These are phyloP conservation scores for Craniophora ligustri DNA, from an alignment of 2,888 invertebrate genomes.

Conservation along the genomic window DNA sequence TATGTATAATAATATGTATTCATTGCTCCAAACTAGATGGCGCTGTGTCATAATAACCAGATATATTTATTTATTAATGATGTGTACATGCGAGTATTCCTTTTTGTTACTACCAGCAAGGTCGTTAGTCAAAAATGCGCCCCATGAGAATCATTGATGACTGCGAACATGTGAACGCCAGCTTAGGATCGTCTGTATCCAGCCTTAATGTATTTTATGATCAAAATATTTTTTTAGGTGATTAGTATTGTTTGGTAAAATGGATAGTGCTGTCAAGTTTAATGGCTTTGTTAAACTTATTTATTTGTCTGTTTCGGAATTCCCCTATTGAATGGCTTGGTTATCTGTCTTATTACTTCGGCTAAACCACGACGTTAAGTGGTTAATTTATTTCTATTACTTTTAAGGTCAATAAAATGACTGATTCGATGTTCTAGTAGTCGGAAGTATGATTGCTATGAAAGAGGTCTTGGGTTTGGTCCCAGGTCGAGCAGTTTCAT, in stretches of 20 bases:
- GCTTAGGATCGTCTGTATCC: not conserved
- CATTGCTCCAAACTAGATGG: too few species aligned
- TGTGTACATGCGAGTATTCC: not conserved
- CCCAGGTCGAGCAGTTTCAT: too few species aligned
- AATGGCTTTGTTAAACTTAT: constrained; percentile 1
- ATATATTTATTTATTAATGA: not conserved
- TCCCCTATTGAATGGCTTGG: not conserved
- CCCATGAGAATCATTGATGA: constrained; percentile 22
- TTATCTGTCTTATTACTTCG: not conserved
- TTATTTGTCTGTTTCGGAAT: not conserved
- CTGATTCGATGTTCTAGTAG: too few species aligned
- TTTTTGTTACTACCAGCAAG: constrained; percentile 1
- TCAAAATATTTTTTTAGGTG: constrained; percentile 4
- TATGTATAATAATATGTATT: too few species aligned
- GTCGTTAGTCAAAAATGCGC: not conserved
- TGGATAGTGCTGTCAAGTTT: constrained; percentile 12
- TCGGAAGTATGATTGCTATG: too few species aligned
- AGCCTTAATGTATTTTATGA: constrained; percentile 16
- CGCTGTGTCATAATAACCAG: too few species aligned
- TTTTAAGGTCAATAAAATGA: not conserved
- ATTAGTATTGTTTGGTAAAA: constrained; percentile 11
- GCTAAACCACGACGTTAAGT: not conserved
- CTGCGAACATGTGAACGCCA: not conserved
- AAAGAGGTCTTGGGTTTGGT: too few species aligned
- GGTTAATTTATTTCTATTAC: not conserved